Percentiles rank a stretch among this genome's conserved stretches.
Evolutionary conservation across 2,113 vertebrate genomes (phyloP).

Genomic region (Otocyon megalotis): DNA sequence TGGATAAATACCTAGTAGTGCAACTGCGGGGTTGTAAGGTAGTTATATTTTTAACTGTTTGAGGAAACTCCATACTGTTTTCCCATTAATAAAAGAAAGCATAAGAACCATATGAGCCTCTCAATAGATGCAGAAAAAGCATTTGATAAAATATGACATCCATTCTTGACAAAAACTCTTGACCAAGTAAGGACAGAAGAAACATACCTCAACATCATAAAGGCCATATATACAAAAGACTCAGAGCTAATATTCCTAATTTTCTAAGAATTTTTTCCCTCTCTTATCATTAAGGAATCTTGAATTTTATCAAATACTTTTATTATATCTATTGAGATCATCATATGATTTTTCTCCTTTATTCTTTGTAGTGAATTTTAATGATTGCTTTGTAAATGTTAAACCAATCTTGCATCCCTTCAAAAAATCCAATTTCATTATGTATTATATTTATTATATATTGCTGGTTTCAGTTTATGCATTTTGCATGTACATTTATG

Average conservation of each 20-base stretch:
- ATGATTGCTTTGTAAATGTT: background rate
- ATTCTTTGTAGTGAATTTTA: background rate
- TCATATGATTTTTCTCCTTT: background rate
- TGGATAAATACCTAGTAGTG: background rate
- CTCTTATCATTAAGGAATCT: background rate
- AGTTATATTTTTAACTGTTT: background rate
- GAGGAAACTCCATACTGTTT: background rate
- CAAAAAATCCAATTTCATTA: background rate
- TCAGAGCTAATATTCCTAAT: background rate
- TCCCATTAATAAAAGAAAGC: background rate
- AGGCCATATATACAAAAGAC: background rate
- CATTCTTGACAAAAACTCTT: background rate
- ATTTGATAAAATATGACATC: background rate
- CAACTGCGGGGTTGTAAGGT: background rate
- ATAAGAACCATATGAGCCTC: background rate
- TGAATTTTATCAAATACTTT: background rate
- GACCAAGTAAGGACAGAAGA: background rate
- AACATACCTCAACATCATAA: background rate
- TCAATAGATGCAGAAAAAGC: background rate
- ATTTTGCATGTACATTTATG: background rate
- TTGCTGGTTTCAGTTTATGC: background rate
- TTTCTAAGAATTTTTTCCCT: background rate
- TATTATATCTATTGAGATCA: background rate
- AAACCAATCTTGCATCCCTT: background rate
- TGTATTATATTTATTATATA: background rate